These are phyloP conservation scores for Anadara kagoshimensis DNA, from an alignment of 1,140 invertebrate species.

Conservation along the genomic window DNA sequence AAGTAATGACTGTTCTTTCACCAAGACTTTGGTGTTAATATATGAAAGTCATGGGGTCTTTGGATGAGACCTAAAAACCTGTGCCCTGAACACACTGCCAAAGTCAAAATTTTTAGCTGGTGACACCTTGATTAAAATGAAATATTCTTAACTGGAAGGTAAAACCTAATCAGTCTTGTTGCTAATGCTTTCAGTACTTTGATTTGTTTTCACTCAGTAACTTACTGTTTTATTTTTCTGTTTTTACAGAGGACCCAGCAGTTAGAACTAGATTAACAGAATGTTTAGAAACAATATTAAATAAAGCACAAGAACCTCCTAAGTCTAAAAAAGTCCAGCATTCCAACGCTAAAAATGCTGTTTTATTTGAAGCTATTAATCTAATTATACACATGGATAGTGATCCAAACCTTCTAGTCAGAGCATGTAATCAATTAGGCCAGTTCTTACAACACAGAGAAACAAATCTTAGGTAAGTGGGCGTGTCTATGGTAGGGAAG, in stretches of 20 bases:
- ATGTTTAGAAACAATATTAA: conserved; percentile 99
- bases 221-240: conserved; percentile 7
- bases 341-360: conserved; percentile 99
- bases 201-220: background rate
- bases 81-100: too few relatives aligned
- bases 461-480: conserved; percentile 89
- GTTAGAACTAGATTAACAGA: conserved; percentile 96
- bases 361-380: conserved; percentile 99
- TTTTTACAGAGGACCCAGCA: conserved; percentile 90
- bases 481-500: background rate
- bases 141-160: too few relatives aligned
- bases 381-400: conserved; percentile 99
- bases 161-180: too few relatives aligned
- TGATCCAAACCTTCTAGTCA: conserved; percentile 96
- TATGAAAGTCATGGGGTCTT: too few relatives aligned
- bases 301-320: conserved; percentile 99
- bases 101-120: too few relatives aligned
- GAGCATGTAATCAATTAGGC: conserved; percentile 98
- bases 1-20: too few relatives aligned
- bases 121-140: too few relatives aligned
- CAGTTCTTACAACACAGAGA: conserved; percentile 99
- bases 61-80: too few relatives aligned
- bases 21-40: too few relatives aligned
- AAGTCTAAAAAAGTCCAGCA: conserved; percentile 99
- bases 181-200: too few relatives aligned